phyloP scores from a whole-genome alignment of 1,140 invertebrate species.

The Caenorhabditis briggsae region DNA sequence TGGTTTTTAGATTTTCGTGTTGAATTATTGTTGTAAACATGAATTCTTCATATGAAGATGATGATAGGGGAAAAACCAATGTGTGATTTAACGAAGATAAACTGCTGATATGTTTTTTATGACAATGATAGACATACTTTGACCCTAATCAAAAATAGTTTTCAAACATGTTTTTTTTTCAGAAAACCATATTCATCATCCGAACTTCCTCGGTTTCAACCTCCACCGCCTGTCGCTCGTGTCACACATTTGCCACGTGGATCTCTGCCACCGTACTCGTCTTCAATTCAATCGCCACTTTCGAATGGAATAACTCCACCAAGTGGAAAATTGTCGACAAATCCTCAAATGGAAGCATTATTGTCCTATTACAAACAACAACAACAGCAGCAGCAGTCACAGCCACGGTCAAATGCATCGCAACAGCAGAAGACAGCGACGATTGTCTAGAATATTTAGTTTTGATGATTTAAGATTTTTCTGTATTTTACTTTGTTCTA shows the following conservation, averaged over 20 bases:
- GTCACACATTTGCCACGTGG: constrained; percentile 51
- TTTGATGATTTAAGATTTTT: background rate
- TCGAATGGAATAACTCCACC: constrained; percentile 1
- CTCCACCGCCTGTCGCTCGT: constrained; percentile 5
- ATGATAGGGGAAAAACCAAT: too few species aligned
- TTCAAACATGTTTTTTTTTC: background rate
- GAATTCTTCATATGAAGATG: too few species aligned
- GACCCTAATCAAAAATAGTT: too few species aligned
- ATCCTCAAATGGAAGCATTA: constrained; percentile 66
- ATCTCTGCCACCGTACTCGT: constrained; percentile 43
- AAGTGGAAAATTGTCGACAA: constrained; percentile 33
- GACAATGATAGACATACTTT: too few species aligned
- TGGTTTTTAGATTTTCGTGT: background rate
- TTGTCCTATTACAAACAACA: constrained; percentile 59
- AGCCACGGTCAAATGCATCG: background rate
- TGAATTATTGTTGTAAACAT: background rate
- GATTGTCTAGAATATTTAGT: constrained; percentile 39
- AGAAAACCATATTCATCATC: constrained; percentile 36
- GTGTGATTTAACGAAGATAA: too few species aligned
- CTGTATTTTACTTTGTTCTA: constrained; percentile 12
- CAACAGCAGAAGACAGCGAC: constrained; percentile 58
- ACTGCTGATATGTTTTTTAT: too few species aligned
- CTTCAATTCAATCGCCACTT: background rate
- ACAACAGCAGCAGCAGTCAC: constrained; percentile 7
- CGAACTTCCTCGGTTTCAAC: constrained; percentile 54